phyloP scores from a whole-genome alignment of 2,797 vertebrate species.

The Acipenser transmontanus region DNA sequence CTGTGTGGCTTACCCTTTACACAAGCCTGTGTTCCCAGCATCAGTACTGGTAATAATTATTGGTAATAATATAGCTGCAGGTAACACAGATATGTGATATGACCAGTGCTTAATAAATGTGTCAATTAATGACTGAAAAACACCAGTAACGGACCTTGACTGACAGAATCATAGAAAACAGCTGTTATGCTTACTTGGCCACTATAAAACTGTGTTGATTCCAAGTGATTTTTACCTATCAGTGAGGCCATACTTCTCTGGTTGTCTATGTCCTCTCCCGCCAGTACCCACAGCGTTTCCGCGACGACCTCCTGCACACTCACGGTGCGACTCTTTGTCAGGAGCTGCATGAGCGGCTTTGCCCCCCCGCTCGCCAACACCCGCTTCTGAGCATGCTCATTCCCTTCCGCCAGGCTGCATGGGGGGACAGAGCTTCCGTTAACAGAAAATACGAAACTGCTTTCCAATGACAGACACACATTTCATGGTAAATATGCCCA shows the following conservation, averaged over 20 bases:
- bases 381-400: conserved; percentile 11
- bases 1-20: neutral
- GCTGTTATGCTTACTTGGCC: too few relatives aligned
- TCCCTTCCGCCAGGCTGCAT: conserved; percentile 18
- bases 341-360: conserved; percentile 15
- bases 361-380: neutral
- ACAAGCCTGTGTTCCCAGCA: too few relatives aligned
- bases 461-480: neutral
- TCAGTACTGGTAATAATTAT: too few relatives aligned
- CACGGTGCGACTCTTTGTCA: conserved; percentile 13
- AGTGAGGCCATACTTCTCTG: conserved; percentile 18
- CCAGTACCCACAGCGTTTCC: conserved; percentile 16
- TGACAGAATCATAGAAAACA: neutral
- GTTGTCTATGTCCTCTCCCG: conserved; percentile 15
- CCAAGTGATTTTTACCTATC: conserved; percentile 3
- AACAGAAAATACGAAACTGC: neutral
- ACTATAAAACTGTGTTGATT: neutral
- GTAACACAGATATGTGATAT: neutral
- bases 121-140: too few relatives aligned
- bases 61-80: neutral
- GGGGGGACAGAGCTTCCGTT: neutral
- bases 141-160: neutral
- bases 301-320: conserved; percentile 8
- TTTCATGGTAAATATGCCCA: neutral
- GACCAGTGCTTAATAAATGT: neutral